A percentile compares a stretch with the other conserved stretches of the same genome.
phyloP scores from a whole-genome alignment of 2,113 vertebrate genomes.

The Accipiter cooperii region DNA sequence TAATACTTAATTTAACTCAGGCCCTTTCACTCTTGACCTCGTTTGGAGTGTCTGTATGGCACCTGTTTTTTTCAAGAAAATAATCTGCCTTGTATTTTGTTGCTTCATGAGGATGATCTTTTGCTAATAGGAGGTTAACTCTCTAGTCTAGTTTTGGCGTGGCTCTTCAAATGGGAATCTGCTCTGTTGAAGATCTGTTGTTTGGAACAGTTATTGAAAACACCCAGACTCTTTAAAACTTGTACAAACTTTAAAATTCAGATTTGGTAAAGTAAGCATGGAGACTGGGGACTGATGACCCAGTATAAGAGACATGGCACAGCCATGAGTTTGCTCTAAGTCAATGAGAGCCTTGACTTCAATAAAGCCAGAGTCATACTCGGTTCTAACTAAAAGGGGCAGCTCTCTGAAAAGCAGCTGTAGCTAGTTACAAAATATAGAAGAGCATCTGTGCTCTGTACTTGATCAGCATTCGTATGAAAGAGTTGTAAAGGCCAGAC shows the following conservation, averaged over 20 bases:
- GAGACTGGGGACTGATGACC: not conserved
- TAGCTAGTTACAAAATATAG: not conserved
- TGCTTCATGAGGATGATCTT: not conserved
- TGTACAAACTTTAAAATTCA: not conserved
- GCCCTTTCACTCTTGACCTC: not conserved
- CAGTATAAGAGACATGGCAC: rapidly evolving
- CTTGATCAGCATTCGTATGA: rapidly evolving
- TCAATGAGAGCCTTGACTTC: not conserved
- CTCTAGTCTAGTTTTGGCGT: not conserved
- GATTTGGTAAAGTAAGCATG: not conserved
- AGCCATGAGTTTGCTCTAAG: not conserved
- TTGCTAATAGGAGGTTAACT: not conserved
- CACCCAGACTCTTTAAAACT: not conserved
- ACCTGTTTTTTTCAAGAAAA: not conserved
- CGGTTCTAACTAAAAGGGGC: not conserved
- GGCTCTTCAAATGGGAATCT: not conserved
- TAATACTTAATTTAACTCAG: not conserved
- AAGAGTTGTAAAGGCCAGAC: not conserved
- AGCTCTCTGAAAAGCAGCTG: not conserved
- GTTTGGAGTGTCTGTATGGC: not conserved
- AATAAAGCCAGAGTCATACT: not conserved
- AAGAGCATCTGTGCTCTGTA: not conserved
- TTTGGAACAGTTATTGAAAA: not conserved
- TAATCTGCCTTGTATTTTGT: not conserved
- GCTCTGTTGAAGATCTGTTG: not conserved